Conservation (phyloP, 2,888 invertebrate genomes). For the Nomada flava region DNA sequence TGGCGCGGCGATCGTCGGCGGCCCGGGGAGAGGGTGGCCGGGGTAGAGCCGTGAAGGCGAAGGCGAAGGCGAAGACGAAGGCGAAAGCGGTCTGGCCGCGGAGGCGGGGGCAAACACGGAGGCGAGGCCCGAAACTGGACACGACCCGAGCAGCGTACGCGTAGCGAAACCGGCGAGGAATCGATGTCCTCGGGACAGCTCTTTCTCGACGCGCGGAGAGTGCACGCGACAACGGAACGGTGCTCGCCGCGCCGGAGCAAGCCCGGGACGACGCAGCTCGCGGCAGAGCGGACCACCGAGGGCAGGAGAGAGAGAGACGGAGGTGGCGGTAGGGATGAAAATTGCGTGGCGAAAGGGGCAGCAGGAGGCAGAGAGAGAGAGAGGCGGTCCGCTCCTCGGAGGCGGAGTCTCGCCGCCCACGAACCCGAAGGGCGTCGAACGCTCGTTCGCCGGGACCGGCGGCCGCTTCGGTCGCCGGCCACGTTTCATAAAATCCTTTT, state of each 20-base stretch:
- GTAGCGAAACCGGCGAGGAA: background rate
- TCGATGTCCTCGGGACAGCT: background rate
- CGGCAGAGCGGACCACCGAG: background rate
- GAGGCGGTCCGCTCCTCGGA: constrained; percentile 32
- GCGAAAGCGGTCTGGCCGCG: constrained; percentile 28
- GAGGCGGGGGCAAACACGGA: constrained; percentile 14
- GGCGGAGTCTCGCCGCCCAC: constrained; percentile 69
- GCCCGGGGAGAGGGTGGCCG: constrained; percentile 23
- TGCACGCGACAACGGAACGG: background rate
- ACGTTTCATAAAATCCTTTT: constrained; percentile 63
- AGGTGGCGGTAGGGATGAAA: constrained; percentile 17
- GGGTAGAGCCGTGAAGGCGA: constrained; percentile 22
- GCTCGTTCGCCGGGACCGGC: constrained; percentile 8
- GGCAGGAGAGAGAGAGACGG: background rate
- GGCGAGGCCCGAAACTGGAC: constrained; percentile 15
- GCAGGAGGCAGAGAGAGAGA: constrained; percentile 22
- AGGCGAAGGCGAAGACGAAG: constrained; percentile 33
- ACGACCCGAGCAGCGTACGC: constrained; percentile 6
- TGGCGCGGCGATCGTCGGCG: constrained; percentile 50
- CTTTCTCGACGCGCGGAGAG: background rate
- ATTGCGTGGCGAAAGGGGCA: constrained; percentile 12
- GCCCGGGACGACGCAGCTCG: background rate
- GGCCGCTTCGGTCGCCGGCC: constrained; percentile 12
- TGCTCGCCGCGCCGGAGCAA: background rate
- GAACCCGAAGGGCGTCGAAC: constrained; percentile 41